Percentiles rank a stretch among this genome's conserved stretches.
These are phyloP conservation scores for Phocoena phocoena DNA, from an alignment of 2,113 vertebrate species.

Conservation along the genomic window DNA sequence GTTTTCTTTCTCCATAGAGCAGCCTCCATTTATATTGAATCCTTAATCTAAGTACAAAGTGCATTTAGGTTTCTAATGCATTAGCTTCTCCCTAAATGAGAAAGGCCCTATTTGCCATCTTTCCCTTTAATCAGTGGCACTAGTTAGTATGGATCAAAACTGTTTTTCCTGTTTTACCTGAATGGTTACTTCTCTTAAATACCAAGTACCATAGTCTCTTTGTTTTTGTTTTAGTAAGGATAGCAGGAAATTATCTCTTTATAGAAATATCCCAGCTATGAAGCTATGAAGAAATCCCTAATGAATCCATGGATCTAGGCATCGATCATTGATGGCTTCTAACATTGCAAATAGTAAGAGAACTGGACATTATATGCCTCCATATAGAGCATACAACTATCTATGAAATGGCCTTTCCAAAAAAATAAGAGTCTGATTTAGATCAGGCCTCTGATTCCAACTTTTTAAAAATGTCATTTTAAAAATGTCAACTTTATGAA, in stretches of 20 bases:
- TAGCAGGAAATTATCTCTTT: neutral
- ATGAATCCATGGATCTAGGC: neutral
- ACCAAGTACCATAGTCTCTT: neutral
- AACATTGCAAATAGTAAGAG: neutral
- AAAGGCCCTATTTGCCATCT: constrained; percentile 9
- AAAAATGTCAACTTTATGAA: neutral
- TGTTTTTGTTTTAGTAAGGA: constrained; percentile 13
- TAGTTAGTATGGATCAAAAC: constrained; percentile 9
- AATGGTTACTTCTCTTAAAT: constrained; percentile 46
- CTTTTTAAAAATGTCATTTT: neutral
- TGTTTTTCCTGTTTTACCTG: constrained; percentile 23
- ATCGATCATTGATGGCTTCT: neutral
- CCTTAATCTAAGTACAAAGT: constrained; percentile 36
- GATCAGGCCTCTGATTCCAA: neutral
- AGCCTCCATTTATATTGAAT: neutral
- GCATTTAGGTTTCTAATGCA: constrained; percentile 30
- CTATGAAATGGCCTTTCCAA: neutral
- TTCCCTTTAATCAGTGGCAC: constrained; percentile 29
- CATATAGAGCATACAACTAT: neutral
- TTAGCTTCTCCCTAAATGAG: neutral
- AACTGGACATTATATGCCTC: neutral
- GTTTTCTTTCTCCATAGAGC: neutral
- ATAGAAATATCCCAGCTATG: neutral
- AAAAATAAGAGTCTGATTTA: neutral
- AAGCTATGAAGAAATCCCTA: neutral